A percentile compares a stretch with the other conserved stretches of the same genome.
Conservation (phyloP, 2,888 invertebrate species). For the Neoitamus cyanurus region DNA sequence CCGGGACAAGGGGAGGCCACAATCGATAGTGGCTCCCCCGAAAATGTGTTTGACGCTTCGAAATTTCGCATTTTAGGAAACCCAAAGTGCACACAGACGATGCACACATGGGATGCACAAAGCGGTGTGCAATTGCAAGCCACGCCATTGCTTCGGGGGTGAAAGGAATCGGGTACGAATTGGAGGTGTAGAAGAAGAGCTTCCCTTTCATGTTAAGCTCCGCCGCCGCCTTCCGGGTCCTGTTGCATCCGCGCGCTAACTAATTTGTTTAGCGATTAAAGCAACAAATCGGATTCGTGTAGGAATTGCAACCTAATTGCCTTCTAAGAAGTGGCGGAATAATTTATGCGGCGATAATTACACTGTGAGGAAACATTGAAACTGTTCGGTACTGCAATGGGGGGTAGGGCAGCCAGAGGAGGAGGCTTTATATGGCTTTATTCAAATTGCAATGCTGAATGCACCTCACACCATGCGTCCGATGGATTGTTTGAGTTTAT, state of each 20-base stretch:
- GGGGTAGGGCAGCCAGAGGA: not conserved
- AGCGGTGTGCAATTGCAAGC: not conserved
- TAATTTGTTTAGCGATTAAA: conserved; percentile 24
- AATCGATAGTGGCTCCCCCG: not conserved
- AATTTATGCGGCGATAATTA: conserved; percentile 18
- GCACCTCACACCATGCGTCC: not conserved
- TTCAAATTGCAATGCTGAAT: not conserved
- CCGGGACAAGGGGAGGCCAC: not conserved
- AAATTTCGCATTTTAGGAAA: not conserved
- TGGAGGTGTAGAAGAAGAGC: not conserved
- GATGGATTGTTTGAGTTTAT: not conserved
- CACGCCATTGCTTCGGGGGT: not conserved
- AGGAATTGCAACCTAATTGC: not conserved
- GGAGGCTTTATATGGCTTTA: not conserved
- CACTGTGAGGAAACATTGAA: not conserved
- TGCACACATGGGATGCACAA: not conserved
- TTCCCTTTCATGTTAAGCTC: not conserved
- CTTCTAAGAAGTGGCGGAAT: not conserved
- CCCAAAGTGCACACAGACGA: not conserved
- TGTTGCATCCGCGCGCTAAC: conserved; percentile 21
- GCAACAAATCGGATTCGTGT: conserved; percentile 13
- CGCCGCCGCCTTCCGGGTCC: not conserved
- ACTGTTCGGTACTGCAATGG: not conserved
- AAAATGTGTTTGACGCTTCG: not conserved
- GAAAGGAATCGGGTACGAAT: not conserved